Base-by-base conservation (phyloP, 1,140 invertebrate genomes). In the Mycetomoellerius zeteki region DNA sequence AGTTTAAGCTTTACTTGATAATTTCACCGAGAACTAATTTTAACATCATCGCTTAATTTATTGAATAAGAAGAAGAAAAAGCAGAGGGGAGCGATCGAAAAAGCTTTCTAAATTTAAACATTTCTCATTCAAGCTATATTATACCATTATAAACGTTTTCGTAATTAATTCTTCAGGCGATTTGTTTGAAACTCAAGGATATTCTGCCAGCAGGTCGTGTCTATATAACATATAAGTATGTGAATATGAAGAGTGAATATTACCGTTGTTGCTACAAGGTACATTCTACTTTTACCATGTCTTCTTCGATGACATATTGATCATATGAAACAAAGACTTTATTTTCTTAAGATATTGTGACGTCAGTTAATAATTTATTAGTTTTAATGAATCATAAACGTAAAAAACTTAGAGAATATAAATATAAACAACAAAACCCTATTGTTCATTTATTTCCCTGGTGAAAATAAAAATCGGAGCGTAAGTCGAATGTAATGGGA, bases 61-160 rank as follows among this genome's bases (percentile, higher is more conserved):
- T 16, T 47, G n/a, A 47, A 47, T 24, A 47, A 47, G 33, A 37
- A 30, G 8, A 69, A 33, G 8, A 64, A 64, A 16, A 24, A 58
- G 6, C 2, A 64, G 6, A 43, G 21, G 19, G 6, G 0, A 43
- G 37, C n/a, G 6, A 47, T 69, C 37, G 10, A 69, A 69, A 43
- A 47, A 69, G n/a, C 67, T 69, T 69, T 16, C 67, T 24, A 69
- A 24, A 69, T 43, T 69, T 67, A 21, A 69, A 69, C 12, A 8
- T 47, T 69, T 69, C 33, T 47, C 37, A 69, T 14, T 21, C 19
- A 33, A 54, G 5, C 6, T 21, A 37, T 0, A 47, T 62, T 60
- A 12, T 8, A 43, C 0, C 7, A 43, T 75, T 24, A 43, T 24
- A 4, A 16, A 60, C 14, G 2, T 76, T 21, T 12, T 73, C 30